A percentile compares a stretch with the other conserved stretches of the same genome.
Conservation (phyloP, 2,113 vertebrate genomes). For the Formicarius rufipectus region DNA sequence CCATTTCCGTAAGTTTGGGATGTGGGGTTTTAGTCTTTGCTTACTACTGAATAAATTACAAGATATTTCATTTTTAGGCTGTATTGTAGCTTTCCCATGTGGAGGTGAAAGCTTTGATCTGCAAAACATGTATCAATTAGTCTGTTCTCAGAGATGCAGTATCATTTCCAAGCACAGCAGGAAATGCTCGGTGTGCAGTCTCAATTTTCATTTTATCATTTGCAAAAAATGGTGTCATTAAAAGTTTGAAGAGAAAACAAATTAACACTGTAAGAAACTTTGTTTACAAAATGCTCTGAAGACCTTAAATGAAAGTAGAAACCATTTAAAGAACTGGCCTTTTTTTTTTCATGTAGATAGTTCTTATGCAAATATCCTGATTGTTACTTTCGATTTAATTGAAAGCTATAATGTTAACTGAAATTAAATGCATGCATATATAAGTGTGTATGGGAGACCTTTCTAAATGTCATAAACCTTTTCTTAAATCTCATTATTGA, state of each 20-base stretch:
- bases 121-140: constrained; percentile 11
- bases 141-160: neutral
- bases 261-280: neutral
- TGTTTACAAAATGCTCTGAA: neutral
- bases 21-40: neutral
- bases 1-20: neutral
- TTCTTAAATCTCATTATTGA: neutral
- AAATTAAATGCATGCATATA: neutral
- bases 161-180: neutral
- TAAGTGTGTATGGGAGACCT: neutral
- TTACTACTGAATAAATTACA: constrained; percentile 7
- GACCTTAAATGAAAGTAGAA: neutral
- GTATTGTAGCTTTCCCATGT: neutral
- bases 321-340: neutral
- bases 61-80: neutral
- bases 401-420: neutral
- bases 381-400: neutral
- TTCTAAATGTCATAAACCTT: neutral
- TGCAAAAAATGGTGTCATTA: neutral
- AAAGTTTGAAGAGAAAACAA: neutral
- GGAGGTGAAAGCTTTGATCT: constrained; percentile 21
- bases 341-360: neutral
- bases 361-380: neutral
- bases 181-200: neutral
- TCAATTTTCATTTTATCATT: neutral